Percentiles rank a stretch among this genome's conserved stretches.
phyloP scores from a whole-genome alignment of 2,888 invertebrate genomes.

The Apodemia zela region DNA sequence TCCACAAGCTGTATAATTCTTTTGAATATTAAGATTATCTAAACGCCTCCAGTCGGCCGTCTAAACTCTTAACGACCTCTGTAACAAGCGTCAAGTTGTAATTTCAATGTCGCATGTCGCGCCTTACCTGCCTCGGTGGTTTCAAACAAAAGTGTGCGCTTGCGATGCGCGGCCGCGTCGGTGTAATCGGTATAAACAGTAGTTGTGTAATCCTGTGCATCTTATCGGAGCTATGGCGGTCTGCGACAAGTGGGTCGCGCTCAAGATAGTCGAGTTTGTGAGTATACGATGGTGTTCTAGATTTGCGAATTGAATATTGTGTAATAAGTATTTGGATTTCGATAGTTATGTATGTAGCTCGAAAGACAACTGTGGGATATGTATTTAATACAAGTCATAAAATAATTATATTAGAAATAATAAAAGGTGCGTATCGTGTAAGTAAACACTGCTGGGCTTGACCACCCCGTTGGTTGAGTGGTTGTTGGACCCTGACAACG shows the following conservation, averaged over 20 bases:
- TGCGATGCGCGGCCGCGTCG: slow-evolving; percentile 39
- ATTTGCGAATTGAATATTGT: slow-evolving; percentile 18
- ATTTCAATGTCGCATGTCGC: slow-evolving; percentile 53
- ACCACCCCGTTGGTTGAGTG: no score
- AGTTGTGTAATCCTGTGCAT: slow-evolving; percentile 34
- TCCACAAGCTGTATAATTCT: no score
- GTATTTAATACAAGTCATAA: no score
- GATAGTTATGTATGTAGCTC: neutral
- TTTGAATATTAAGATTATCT: no score
- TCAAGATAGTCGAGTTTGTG: slow-evolving; percentile 77
- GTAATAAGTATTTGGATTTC: slow-evolving; percentile 18
- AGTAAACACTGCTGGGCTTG: no score
- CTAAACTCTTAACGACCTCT: slow-evolving; percentile 18
- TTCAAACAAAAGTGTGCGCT: slow-evolving; percentile 57
- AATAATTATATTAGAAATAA: no score
- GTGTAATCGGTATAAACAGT: slow-evolving; percentile 26
- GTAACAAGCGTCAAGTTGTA: slow-evolving; percentile 28
- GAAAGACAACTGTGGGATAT: no score
- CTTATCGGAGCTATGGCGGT: slow-evolving; percentile 56
- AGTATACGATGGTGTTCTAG: slow-evolving; percentile 41
- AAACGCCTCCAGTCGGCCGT: neutral
- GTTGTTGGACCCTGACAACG: no score
- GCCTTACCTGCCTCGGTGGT: slow-evolving; percentile 43
- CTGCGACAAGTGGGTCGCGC: slow-evolving; percentile 78
- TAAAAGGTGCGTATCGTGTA: no score